A percentile compares a stretch with the other conserved stretches of the same genome.
Evolutionary conservation across 2,797 vertebrate species (phyloP).

Genomic region (Anniella stebbinsi): DNA sequence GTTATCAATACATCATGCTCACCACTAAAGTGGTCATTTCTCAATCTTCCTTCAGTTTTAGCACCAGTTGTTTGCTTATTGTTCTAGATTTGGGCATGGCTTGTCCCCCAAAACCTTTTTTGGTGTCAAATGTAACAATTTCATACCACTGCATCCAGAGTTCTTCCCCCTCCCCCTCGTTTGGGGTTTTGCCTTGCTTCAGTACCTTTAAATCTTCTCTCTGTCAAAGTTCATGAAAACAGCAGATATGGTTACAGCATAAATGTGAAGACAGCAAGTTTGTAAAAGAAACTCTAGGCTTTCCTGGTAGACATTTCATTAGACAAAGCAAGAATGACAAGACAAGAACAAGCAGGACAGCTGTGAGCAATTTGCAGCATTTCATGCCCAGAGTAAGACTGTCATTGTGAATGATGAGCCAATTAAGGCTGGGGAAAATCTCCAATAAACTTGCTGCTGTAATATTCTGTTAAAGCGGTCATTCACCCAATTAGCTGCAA

Average conservation of each 20-base stretch:
- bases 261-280: conserved; percentile 16
- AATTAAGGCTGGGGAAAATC: conserved; percentile 64
- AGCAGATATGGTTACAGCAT: conserved; percentile 39
- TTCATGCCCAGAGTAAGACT: conserved; percentile 46
- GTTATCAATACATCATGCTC: conserved; percentile 38
- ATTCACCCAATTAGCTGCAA: conserved; percentile 60
- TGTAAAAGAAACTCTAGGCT: not conserved
- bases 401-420: conserved; percentile 60
- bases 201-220: not conserved
- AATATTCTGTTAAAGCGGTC: conserved; percentile 57
- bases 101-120: not conserved
- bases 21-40: not conserved
- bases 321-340: conserved; percentile 52
- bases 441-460: conserved; percentile 50
- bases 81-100: conserved; percentile 7
- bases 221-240: conserved; percentile 22
- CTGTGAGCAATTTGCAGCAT: conserved; percentile 54
- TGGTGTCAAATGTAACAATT: not conserved
- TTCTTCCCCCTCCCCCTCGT: conserved; percentile 4
- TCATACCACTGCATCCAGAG: too few relatives aligned
- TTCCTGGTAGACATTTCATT: conserved; percentile 39
- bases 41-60: not conserved
- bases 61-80: not conserved
- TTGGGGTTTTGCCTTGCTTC: conserved; percentile 1
- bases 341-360: conserved; percentile 48